Conservation (phyloP, 2,888 invertebrate genomes). For the Cataglyphis rosenhaueri region DNA sequence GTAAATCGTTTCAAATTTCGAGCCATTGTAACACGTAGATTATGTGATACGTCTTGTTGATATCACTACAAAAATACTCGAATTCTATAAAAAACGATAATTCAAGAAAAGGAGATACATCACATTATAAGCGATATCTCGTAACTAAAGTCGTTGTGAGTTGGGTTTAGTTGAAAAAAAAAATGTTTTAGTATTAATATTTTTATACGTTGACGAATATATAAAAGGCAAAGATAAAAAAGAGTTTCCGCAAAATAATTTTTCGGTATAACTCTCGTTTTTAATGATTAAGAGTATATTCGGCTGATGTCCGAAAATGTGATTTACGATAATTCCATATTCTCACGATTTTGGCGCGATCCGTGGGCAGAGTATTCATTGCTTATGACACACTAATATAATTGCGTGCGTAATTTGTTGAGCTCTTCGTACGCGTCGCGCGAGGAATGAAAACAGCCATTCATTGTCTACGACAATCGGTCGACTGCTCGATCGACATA, state of each 20-base stretch:
- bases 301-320: constrained; percentile 58
- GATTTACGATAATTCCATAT: constrained; percentile 68
- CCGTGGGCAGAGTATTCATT: constrained; percentile 52
- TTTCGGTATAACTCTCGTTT: constrained; percentile 56
- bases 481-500: constrained; percentile 66
- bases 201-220: constrained; percentile 69
- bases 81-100: constrained; percentile 3
- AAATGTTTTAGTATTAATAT: constrained; percentile 63
- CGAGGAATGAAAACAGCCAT: constrained; percentile 50
- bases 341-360: constrained; percentile 60
- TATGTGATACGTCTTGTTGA: constrained; percentile 58
- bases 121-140: constrained; percentile 38
- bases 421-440: constrained; percentile 57
- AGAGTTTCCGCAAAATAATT: constrained; percentile 44
- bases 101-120: constrained; percentile 46
- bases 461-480: constrained; percentile 68
- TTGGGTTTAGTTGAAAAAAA: constrained; percentile 63
- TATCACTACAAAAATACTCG: constrained; percentile 63
- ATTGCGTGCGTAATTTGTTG: constrained; percentile 59
- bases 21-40: constrained; percentile 44
- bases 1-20: constrained; percentile 59
- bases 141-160: constrained; percentile 55
- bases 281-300: constrained; percentile 45
- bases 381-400: constrained; percentile 50
- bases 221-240: constrained; percentile 8